Evolutionary conservation across 2,113 vertebrate genomes (phyloP).

Genomic region (Polypterus senegalus): DNA sequence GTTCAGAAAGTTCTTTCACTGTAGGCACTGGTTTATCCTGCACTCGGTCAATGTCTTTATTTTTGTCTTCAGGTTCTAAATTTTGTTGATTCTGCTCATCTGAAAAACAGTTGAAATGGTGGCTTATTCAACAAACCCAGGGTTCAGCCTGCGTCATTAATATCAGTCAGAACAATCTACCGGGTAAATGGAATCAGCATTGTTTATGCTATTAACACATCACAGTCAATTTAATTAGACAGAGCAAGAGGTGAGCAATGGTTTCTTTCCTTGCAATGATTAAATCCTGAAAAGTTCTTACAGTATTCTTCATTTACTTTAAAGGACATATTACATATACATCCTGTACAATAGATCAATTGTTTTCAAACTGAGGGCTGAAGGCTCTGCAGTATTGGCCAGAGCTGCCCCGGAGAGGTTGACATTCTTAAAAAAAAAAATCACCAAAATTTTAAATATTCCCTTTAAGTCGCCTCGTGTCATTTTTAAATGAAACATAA

Average conservation of each 20-base stretch:
- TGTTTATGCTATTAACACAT: background rate
- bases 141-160: background rate
- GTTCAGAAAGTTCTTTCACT: constrained; percentile 57
- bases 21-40: constrained; percentile 36
- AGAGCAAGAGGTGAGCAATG: constrained; percentile 3
- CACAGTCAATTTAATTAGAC: background rate
- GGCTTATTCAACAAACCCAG: background rate
- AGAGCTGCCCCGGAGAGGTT: no score
- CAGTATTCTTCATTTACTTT: no score
- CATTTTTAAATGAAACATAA: no score
- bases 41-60: constrained; percentile 23
- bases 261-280: background rate
- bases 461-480: no score
- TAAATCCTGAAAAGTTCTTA: no score
- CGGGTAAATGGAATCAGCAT: background rate
- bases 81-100: constrained; percentile 37
- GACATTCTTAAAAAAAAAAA: no score
- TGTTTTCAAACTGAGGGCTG: no score
- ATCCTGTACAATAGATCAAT: no score
- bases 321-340: no score
- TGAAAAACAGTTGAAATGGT: constrained; percentile 31
- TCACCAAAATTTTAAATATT: no score
- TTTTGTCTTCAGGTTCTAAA: constrained; percentile 27
- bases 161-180: background rate
- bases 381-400: no score